Evolutionary conservation across 2,113 vertebrate genomes (phyloP).

Genomic region (Embiotoca jacksoni): DNA sequence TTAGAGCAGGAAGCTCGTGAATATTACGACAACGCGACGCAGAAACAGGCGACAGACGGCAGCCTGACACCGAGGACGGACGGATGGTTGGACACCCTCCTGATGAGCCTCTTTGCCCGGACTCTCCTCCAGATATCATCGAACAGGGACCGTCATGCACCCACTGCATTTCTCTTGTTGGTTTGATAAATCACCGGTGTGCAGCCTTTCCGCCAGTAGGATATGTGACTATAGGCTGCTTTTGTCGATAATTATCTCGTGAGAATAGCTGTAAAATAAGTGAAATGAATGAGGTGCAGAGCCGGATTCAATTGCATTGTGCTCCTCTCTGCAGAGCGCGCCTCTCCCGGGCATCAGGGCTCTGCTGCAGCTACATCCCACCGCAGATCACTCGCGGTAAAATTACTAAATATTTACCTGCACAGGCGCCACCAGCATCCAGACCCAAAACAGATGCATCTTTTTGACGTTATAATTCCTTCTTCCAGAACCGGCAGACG

Average conservation of each 20-base stretch:
- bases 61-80: no score
- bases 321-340: not conserved
- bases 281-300: not conserved
- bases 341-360: no score
- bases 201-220: not conserved
- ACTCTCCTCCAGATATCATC: not conserved
- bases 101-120: no score
- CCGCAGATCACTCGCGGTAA: not conserved
- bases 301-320: not conserved
- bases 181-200: not conserved
- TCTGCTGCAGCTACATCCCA: not conserved
- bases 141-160: not conserved
- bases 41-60: no score
- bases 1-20: no score
- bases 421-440: constrained; percentile 63
- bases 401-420: constrained; percentile 52
- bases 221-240: not conserved
- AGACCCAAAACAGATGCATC: constrained; percentile 54
- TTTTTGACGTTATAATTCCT: constrained; percentile 23
- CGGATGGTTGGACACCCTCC: no score
- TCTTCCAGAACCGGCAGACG: constrained; percentile 11
- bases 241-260: not conserved
- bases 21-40: no score
- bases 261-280: not conserved
- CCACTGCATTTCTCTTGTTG: not conserved